These are phyloP conservation scores for Holothuria glaberrima DNA, from an alignment of 35 echinoderm and acorn worm species.

Conservation along the genomic window DNA sequence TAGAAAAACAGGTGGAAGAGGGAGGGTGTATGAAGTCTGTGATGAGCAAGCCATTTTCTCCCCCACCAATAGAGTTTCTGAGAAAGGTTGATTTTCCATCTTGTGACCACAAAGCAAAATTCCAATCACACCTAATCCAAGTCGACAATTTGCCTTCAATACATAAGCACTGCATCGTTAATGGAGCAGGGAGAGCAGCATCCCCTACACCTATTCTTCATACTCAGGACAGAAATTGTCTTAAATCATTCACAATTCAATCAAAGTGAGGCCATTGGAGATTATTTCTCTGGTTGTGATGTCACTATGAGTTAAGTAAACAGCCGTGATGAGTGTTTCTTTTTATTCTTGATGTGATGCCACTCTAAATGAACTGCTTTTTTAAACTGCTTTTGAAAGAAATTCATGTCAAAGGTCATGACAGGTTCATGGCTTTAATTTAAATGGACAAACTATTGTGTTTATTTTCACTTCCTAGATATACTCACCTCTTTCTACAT, in stretches of 20 bases:
- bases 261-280: conserved; percentile 34
- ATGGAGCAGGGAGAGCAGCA: conserved; percentile 4
- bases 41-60: background rate
- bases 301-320: conserved; percentile 31
- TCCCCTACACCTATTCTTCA: conserved; percentile 41
- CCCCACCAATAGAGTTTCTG: background rate
- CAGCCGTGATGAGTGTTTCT: too few relatives aligned
- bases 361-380: too few relatives aligned
- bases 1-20: background rate
- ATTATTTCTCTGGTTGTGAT: background rate
- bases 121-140: conserved; percentile 5
- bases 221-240: conserved; percentile 46
- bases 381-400: too few relatives aligned
- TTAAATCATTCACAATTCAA: conserved; percentile 63
- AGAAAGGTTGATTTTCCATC: too few relatives aligned
- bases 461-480: too few relatives aligned
- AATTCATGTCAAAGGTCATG: too few relatives aligned
- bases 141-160: conserved; percentile 23
- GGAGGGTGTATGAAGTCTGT: background rate
- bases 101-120: background rate
- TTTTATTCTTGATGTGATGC: too few relatives aligned
- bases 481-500: too few relatives aligned
- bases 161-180: conserved; percentile 19
- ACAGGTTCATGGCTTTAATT: too few relatives aligned
- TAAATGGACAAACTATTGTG: too few relatives aligned